Conservation (phyloP, 2,888 invertebrate species). For the Pachycephus smyrnensis region DNA sequence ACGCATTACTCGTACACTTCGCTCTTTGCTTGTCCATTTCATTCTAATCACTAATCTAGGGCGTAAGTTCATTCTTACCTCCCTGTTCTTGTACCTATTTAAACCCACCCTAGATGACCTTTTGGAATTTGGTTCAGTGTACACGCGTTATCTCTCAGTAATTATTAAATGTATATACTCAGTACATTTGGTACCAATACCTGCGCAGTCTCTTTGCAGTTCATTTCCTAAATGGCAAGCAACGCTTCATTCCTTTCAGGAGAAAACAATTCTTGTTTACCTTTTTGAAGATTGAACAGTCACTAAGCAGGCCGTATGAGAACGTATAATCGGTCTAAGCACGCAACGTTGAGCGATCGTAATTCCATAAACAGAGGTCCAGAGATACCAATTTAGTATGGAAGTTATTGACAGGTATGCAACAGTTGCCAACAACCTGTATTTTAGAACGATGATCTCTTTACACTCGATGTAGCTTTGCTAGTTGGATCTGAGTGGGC, state of each 20-base stretch:
- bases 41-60: no score
- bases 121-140: no score
- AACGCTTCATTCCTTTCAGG: not conserved
- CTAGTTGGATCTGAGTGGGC: not conserved
- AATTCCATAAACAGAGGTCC: not conserved
- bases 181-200: no score
- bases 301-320: not conserved
- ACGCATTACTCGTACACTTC: not conserved
- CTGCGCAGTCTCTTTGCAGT: not conserved
- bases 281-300: not conserved
- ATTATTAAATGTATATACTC: no score
- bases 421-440: no score
- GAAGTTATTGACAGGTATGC: no score
- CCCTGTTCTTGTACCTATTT: no score
- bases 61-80: no score
- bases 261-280: not conserved
- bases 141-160: no score
- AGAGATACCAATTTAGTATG: not conserved
- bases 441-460: slow-evolving; percentile 15
- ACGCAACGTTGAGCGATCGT: not conserved
- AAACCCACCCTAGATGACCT: no score
- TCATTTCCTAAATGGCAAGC: not conserved
- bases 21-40: no score
- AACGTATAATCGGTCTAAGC: not conserved
- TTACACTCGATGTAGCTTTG: slow-evolving; percentile 19